Percentiles rank a stretch among this genome's conserved stretches.
phyloP scores from a whole-genome alignment of 2,888 invertebrate genomes.

The Portevinia maculata region DNA sequence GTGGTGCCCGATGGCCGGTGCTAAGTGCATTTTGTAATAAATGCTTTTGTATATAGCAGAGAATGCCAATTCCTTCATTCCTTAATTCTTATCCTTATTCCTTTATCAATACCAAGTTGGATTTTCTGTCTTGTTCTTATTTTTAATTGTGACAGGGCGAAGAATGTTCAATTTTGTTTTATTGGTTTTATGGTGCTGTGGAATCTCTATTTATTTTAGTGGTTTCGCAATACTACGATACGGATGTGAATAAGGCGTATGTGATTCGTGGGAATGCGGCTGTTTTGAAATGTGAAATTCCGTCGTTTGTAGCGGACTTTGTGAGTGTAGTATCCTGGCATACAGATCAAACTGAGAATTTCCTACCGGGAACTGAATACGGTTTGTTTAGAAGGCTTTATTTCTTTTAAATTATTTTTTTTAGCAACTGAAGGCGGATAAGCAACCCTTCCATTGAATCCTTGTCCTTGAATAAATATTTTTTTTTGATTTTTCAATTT shows the following conservation, averaged over 20 bases:
- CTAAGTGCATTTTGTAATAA: slow-evolving; percentile 64
- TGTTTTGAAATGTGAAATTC: slow-evolving; percentile 94
- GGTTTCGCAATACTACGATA: slow-evolving; percentile 94
- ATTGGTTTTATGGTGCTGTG: slow-evolving; percentile 8
- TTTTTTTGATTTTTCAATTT: background rate
- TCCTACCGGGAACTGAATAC: slow-evolving; percentile 82
- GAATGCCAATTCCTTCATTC: slow-evolving; percentile 62
- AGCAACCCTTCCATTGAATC: background rate
- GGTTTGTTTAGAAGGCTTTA: slow-evolving; percentile 79
- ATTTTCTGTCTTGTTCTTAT: slow-evolving; percentile 18
- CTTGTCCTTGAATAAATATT: slow-evolving; percentile 18
- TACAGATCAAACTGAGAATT: slow-evolving; percentile 85
- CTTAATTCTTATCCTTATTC: slow-evolving; percentile 22
- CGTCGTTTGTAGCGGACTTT: slow-evolving; percentile 96
- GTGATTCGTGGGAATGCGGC: slow-evolving; percentile 94
- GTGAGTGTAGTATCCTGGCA: slow-evolving; percentile 94
- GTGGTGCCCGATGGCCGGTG: slow-evolving; percentile 77
- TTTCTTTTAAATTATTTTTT: background rate
- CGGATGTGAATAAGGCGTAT: slow-evolving; percentile 95
- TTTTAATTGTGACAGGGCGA: slow-evolving; percentile 1
- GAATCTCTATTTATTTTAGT: slow-evolving; percentile 84
- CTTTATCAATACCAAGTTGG: slow-evolving; percentile 22
- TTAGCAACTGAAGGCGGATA: slow-evolving; percentile 41
- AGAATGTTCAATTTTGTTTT: slow-evolving; percentile 9
- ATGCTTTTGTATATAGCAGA: slow-evolving; percentile 64